Evolutionary conservation across 2,888 invertebrate species (phyloP), one percentile per base, ranked within the genome.

Genomic region (Drosophila tripunctata): DNA sequence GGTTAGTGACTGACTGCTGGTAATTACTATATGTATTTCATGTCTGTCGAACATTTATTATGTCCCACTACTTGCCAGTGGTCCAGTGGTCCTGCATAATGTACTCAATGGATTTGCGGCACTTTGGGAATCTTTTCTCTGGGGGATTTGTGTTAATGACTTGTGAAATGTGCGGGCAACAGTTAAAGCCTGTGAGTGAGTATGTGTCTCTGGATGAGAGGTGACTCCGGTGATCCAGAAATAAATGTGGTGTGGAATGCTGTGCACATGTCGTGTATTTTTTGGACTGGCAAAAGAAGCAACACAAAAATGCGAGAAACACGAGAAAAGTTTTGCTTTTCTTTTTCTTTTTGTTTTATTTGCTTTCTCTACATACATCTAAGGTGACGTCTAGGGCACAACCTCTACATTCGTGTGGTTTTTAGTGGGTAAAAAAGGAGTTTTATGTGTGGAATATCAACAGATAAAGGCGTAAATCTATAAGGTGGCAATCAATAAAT

Each of bases 311-410:
- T 52, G 55, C 31, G 40, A 51, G 17, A 60, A 47, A 41, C 44
- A 54, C 36, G 33, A 30, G 33, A 38, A 56, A 48, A 21, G 31
- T 43, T 19, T 10, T 41, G 12, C 5, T 24, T 43, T 44, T 44
- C 7, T 38, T 17, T 30, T 12, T 54, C 33, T 36, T 50, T 43
- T 35, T 52, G 14, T 8, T 67, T 24, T 35, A 15, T 31, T 62
- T 66, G 70, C 31, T 75, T 47, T 75, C 51, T 71, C 71, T 80
- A 78, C 81, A 77, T 78, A 82, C 87, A 83, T 78, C 78, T 50
- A 75, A 86, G 63, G 82, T 83, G 83, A 87, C 83, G 87, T 77
- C 87, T 78, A 76, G 79, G 83, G 87, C 77, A 87, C 87, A 85
- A 82, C 72, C 78, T 77, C 77, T 78, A 80, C 75, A 69, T 19